A percentile compares a stretch with the other conserved stretches of the same genome.
These are phyloP conservation scores for Branchinecta lindahli DNA, from an alignment of 1,140 invertebrate species.

Conservation along the genomic window DNA sequence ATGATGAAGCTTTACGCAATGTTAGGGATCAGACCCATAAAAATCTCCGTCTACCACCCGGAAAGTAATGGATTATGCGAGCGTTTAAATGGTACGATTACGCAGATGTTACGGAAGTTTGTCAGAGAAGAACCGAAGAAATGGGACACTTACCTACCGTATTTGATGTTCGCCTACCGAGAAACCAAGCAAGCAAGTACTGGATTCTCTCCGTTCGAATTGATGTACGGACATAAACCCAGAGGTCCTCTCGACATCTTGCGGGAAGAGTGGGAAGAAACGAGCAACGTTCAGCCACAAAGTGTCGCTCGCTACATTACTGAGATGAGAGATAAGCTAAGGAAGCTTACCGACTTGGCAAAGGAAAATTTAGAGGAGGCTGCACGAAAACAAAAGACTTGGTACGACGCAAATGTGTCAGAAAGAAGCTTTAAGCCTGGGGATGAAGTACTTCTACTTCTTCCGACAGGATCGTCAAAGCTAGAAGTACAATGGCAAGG, in stretches of 20 bases:
- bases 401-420: neutral
- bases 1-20: slow-evolving; percentile 20
- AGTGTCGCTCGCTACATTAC: too few species aligned
- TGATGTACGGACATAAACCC: slow-evolving; percentile 9
- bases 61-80: slow-evolving; percentile 23
- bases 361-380: neutral
- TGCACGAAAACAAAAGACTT: neutral
- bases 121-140: neutral
- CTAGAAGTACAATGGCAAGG: slow-evolving; percentile 7
- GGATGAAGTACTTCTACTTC: neutral
- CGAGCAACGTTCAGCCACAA: too few species aligned
- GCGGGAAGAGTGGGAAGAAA: too few species aligned
- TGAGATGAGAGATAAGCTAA: too few species aligned
- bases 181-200: neutral
- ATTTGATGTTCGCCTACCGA: neutral
- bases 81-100: slow-evolving; percentile 25
- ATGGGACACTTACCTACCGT: slow-evolving; percentile 12
- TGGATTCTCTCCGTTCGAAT: slow-evolving; percentile 11
- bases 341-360: too few species aligned
- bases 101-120: slow-evolving; percentile 21
- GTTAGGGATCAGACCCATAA: slow-evolving; percentile 20
- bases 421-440: neutral
- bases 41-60: slow-evolving; percentile 21
- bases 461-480: neutral
- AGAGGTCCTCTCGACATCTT: too few species aligned